A percentile compares a stretch with the other conserved stretches of the same genome.
These are phyloP conservation scores for Streptopelia turtur DNA, from an alignment of 2,797 vertebrate species.

Conservation along the genomic window DNA sequence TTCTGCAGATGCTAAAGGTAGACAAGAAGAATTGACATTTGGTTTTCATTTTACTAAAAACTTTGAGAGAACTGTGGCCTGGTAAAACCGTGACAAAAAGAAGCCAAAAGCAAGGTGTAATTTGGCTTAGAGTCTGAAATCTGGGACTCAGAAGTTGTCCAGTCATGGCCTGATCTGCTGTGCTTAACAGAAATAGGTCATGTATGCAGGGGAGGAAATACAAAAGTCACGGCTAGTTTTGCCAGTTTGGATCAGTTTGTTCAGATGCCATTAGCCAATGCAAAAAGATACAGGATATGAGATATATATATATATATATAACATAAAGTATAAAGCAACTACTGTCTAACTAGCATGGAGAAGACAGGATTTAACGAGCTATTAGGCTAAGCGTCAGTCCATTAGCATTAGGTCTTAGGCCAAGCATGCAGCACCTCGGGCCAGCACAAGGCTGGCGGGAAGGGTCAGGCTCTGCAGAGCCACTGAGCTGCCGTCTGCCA, in stretches of 20 bases:
- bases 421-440: rapidly evolving
- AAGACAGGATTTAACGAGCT: background rate
- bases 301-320: no score
- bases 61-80: background rate
- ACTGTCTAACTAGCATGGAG: background rate
- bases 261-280: background rate
- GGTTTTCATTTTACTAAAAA: background rate
- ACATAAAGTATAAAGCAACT: background rate
- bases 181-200: constrained; percentile 28
- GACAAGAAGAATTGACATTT: background rate
- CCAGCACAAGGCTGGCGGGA: rapidly evolving
- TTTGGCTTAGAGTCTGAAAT: background rate
- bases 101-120: background rate
- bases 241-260: background rate
- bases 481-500: constrained; percentile 35
- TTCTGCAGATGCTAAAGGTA: background rate
- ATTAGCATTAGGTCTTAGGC: background rate
- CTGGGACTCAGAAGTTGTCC: background rate
- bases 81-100: background rate
- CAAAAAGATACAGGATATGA: background rate
- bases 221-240: background rate
- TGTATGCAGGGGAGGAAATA: background rate
- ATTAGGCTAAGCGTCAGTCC: background rate
- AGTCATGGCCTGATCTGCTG: background rate
- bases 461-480: background rate